Base-by-base conservation (phyloP, 2,113 vertebrate species). In the Daboia siamensis region DNA sequence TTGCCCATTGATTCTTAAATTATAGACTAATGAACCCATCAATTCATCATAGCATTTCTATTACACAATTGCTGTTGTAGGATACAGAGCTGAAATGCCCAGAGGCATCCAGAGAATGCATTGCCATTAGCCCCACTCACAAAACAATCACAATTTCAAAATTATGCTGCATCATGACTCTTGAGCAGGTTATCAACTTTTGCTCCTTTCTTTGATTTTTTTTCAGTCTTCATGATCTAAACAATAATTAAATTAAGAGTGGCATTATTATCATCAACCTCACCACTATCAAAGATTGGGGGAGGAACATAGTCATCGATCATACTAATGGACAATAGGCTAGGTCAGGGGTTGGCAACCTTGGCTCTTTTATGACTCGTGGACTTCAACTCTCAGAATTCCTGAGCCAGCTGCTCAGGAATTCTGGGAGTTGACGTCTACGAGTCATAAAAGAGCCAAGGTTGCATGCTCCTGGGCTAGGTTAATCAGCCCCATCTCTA, bases 41-140 rank as follows among this genome's bases (percentile, higher is more conserved):
- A 96, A 95, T 97, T 97, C 95, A 96, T 96, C 96, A 95, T 94
- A 96, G 95, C 84, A 93, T 93, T 96, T 94, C 93, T 96, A 95
- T 96, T 95, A 94, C 95, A 89, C 91, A 92, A n/a, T 93, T 94
- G 95, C 92, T 96, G 90, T 88, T 95, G 94, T 93, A 95, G 94
- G 96, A 96, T 74, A 84, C 90, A 91, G 91, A 64, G 69, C 44
- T 89, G 88, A 90, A 92, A 93, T 91, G 91, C 90, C 86, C 89
- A 59, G 46, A 64, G 91, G 92, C 93, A 94, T 64, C 87, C 89
- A 86, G 87, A 91, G 86, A 85, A 90, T 92, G 90, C 95, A 90
- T 86, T 94, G 90, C 88, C 93, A 84, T 89, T 95, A 90, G 69
- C 86, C 89, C 64, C 64, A 92, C 88, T 56, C 59, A 59, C 52